Conservation (phyloP, 2,888 invertebrate species). For the Hydrotaea diabolus region DNA sequence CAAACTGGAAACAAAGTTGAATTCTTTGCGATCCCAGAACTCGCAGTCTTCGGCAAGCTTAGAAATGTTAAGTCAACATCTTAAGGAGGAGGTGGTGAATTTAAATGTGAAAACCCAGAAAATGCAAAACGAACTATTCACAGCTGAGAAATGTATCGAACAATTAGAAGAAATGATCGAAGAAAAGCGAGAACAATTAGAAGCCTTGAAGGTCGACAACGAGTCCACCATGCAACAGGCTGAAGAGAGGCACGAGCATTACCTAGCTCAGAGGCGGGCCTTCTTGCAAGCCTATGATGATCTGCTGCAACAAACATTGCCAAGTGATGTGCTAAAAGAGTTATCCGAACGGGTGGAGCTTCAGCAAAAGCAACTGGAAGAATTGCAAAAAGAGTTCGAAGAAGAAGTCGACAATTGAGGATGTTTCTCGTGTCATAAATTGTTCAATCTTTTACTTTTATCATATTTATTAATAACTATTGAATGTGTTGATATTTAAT, state of each 20-base stretch:
- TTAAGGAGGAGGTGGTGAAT: slow-evolving; percentile 46
- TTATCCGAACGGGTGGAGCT: slow-evolving; percentile 27
- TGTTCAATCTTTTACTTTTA: too few species aligned
- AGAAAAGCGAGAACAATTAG: slow-evolving; percentile 38
- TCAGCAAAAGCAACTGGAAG: slow-evolving; percentile 49
- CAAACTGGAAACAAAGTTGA: slow-evolving; percentile 49
- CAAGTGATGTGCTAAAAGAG: slow-evolving; percentile 25
- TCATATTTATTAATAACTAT: too few species aligned
- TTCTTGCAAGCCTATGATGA: slow-evolving; percentile 45
- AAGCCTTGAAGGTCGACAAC: slow-evolving; percentile 53
- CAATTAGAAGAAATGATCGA: slow-evolving; percentile 41
- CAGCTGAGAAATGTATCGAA: slow-evolving; percentile 41
- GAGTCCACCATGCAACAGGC: slow-evolving; percentile 67
- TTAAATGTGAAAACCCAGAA: slow-evolving; percentile 50
- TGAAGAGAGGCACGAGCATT: slow-evolving; percentile 63
- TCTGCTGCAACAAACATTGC: slow-evolving; percentile 42
- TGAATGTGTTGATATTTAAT: too few species aligned
- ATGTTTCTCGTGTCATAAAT: too few species aligned
- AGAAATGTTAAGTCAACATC: slow-evolving; percentile 52
- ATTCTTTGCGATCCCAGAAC: slow-evolving; percentile 51
- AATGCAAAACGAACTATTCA: slow-evolving; percentile 51
- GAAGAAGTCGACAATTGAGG: too few species aligned
- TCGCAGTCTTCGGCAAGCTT: slow-evolving; percentile 52
- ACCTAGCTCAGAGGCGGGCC: slow-evolving; percentile 37
- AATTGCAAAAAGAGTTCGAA: slow-evolving; percentile 31